Percentiles rank a stretch among this genome's conserved stretches.
Evolutionary conservation across 2,888 invertebrate species (phyloP).

Genomic region (Phorcus lineatus): DNA sequence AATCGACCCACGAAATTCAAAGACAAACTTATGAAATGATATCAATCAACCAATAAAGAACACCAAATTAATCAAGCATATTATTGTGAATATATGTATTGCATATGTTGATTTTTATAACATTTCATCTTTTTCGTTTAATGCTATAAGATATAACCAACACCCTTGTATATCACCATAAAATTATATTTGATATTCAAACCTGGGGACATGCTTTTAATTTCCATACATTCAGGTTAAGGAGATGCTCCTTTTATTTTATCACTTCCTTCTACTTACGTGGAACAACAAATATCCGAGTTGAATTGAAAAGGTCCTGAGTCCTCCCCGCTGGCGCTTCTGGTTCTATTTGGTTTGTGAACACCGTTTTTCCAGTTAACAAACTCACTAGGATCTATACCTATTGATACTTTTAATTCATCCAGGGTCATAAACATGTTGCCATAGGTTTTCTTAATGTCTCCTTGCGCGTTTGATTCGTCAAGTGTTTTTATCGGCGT

Average conservation of each 20-base stretch:
- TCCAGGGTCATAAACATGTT: conserved; percentile 14
- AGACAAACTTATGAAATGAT: too few species aligned
- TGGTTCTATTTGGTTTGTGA: not conserved
- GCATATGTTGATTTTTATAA: too few species aligned
- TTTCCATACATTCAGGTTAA: not conserved
- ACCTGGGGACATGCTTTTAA: not conserved
- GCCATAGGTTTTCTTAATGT: not conserved
- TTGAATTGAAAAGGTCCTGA: not conserved
- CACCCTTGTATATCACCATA: too few species aligned
- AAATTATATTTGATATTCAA: too few species aligned
- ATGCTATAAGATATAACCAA: not conserved
- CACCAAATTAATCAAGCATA: too few species aligned
- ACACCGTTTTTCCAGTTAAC: conserved; percentile 7
- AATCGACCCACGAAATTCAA: too few species aligned
- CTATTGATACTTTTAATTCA: not conserved
- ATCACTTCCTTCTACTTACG: conserved; percentile 5
- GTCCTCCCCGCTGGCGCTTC: not conserved
- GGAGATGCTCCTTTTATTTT: not conserved
- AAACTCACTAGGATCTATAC: not conserved
- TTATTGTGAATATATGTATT: too few species aligned
- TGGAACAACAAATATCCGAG: conserved; percentile 14
- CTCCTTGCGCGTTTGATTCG: not conserved
- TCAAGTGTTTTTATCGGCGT: not conserved
- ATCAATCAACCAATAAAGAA: too few species aligned
- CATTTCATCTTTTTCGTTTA: too few species aligned